These are phyloP conservation scores for Chaenogobius annularis DNA, from an alignment of 2,113 vertebrate genomes.

Conservation along the genomic window DNA sequence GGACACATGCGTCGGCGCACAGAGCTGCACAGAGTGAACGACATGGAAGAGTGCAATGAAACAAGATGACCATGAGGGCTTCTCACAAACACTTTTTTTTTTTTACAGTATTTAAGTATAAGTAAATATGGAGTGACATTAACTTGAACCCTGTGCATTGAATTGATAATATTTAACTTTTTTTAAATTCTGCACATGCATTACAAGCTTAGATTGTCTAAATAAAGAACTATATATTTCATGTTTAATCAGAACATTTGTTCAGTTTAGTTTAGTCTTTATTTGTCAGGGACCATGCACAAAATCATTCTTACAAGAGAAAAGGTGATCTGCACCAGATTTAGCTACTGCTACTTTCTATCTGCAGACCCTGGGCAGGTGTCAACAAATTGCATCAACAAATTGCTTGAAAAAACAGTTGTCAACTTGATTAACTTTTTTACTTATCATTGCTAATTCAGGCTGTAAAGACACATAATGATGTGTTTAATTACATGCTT, in stretches of 20 bases:
- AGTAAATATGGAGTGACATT: too few relatives aligned
- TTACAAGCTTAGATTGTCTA: background rate
- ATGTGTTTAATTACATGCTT: background rate
- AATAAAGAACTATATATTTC: background rate
- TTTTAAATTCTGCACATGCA: too few relatives aligned
- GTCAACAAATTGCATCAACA: background rate
- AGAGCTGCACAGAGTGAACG: constrained; percentile 10
- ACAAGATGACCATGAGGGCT: background rate
- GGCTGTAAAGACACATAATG: background rate
- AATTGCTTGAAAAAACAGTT: background rate
- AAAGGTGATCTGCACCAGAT: too few relatives aligned
- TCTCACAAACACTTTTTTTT: background rate
- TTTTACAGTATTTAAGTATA: too few relatives aligned
- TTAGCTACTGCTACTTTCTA: too few relatives aligned
- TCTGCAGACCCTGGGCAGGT: too few relatives aligned
- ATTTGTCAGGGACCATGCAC: too few relatives aligned
- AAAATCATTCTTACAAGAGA: too few relatives aligned
- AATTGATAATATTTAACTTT: background rate
- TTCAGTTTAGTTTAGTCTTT: too few relatives aligned
- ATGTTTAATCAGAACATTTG: too few relatives aligned
- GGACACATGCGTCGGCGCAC: background rate
- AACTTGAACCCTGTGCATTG: too few relatives aligned
- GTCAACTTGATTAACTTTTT: background rate
- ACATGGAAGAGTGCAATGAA: constrained; percentile 24
- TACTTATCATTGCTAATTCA: background rate